Percentiles rank a stretch among this genome's conserved stretches.
Conservation (phyloP, 2,113 vertebrate species). For the Gymnogyps californianus region DNA sequence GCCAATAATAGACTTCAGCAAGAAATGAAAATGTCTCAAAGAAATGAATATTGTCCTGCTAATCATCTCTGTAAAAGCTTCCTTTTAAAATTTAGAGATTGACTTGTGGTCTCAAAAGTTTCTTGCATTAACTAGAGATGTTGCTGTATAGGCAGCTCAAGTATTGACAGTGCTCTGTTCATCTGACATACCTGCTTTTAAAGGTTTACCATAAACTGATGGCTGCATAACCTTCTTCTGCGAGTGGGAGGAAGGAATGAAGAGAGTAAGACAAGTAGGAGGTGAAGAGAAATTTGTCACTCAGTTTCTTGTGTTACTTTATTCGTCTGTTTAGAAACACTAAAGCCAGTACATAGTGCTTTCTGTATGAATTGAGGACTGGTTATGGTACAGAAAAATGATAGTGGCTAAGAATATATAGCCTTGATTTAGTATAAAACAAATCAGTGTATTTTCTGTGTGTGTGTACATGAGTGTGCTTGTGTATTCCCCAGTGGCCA, state of each 20-base stretch:
- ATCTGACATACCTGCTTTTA: not conserved
- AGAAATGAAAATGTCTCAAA: not conserved
- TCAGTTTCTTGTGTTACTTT: not conserved
- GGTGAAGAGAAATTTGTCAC: not conserved
- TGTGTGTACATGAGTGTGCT: too few relatives aligned
- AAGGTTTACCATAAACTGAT: not conserved
- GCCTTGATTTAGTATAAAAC: not conserved
- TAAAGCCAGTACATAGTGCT: not conserved
- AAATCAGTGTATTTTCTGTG: not conserved
- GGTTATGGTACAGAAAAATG: not conserved
- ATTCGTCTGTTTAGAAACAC: not conserved
- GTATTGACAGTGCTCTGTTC: not conserved
- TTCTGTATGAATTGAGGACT: not conserved
- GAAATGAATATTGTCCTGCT: not conserved
- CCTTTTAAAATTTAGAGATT: not conserved
- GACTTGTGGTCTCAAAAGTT: not conserved
- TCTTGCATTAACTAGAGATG: not conserved
- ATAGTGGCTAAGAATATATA: not conserved
- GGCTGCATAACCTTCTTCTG: not conserved
- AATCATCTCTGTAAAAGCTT: not conserved
- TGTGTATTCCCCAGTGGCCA: not conserved
- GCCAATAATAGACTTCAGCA: not conserved
- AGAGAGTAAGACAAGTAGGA: not conserved
- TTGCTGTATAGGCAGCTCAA: not conserved
- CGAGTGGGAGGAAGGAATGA: not conserved